Evolutionary conservation across 92 coral and sea anemone species (phyloP), one percentile per base, ranked within the genome.

Genomic region (Epizoanthus rinbou): DNA sequence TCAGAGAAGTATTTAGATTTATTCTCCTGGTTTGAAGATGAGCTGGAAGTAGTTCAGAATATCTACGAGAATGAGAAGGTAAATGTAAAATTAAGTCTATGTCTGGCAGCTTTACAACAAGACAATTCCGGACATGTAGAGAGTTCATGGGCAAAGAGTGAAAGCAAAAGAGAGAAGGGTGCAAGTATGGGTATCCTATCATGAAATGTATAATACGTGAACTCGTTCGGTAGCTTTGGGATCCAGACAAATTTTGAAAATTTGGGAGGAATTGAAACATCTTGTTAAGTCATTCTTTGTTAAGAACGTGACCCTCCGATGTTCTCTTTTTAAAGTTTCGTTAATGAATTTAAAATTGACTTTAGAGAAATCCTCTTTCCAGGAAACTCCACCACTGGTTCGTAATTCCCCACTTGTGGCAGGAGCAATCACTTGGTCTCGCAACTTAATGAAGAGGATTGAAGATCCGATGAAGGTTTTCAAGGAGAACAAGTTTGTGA

Each of bases 381-480:
- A 96, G 99, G 99, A 96, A 74, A 90, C 92, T 18, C 99, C 99
- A 0, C 99, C 99, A 4, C 95, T 96, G 60, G 94, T 95, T n/a
- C 96, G 98, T 9, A 96, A 94, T 78, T 84, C 99, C 22, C 98
- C 99, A 18, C 89, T 94, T 58, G 99, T 96, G 10, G 95, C 99
- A 41, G 99, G 99, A 11, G 98, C 99, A n/a, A 94, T 96, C 84
- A 94, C 94, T 13, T 96, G 99, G 99, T 94, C 98, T 9, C 83
- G 99, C 63, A 90, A 89, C 31, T 57, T 96, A 65, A 86, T 96
- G 84, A 91, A 94, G 83, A 85, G 89, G 78, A 94, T 96, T 72
- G 99, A 96, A 75, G 99, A 96, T 56, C 99, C 99, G n/a, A 96
- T 96, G 99, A 96, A 90, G 90, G 85, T 96, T 75, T 96, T 96